Evolutionary conservation across 2,113 vertebrate species (phyloP).

Genomic region (Rana temporaria): DNA sequence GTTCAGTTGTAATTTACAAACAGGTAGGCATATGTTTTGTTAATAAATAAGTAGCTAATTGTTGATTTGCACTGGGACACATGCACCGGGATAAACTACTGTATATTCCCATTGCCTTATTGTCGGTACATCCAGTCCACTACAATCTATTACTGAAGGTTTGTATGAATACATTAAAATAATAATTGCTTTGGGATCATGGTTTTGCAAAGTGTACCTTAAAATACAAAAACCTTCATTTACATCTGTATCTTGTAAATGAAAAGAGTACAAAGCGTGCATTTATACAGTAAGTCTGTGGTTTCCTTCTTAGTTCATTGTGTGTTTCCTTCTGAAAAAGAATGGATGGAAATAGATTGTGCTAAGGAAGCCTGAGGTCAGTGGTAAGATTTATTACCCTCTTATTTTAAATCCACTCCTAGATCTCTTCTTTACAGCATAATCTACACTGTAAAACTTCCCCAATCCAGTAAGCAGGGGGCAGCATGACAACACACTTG

Average conservation of each 20-base stretch:
- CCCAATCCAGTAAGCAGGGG: conserved; percentile 26
- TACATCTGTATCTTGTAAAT: background rate
- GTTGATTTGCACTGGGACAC: no score
- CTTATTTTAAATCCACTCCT: conserved; percentile 38
- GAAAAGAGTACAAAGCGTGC: background rate
- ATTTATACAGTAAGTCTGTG: background rate
- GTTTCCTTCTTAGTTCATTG: background rate
- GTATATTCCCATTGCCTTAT: no score
- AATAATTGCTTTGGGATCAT: background rate
- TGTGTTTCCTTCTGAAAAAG: background rate
- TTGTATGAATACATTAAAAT: background rate
- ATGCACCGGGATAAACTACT: no score
- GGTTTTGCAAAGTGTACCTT: background rate
- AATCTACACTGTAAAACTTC: conserved; percentile 32
- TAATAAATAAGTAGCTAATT: no score
- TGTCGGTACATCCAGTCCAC: background rate
- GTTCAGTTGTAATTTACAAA: no score
- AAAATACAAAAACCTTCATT: background rate
- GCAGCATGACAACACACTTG: conserved; percentile 24
- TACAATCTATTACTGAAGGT: background rate
- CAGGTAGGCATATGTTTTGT: no score
- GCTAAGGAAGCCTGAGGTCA: conserved; percentile 25
- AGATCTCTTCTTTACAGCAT: conserved; percentile 23
- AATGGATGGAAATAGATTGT: conserved; percentile 8
- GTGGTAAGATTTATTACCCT: conserved; percentile 40